Evolutionary conservation across 2,888 invertebrate species (phyloP).

Genomic region (Cinara cedri): DNA sequence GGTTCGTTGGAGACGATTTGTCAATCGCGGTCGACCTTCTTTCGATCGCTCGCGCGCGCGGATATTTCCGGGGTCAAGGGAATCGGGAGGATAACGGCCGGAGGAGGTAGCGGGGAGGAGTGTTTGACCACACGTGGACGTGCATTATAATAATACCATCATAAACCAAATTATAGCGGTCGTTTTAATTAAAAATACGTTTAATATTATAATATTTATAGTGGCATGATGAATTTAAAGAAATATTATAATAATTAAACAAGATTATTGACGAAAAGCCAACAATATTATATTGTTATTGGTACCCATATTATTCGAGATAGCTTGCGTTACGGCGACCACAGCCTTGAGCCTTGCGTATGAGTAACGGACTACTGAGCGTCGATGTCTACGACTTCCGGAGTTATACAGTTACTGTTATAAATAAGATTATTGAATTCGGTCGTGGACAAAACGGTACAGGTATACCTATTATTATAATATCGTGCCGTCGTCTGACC

Average conservation of each 20-base stretch:
- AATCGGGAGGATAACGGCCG: too few relatives aligned
- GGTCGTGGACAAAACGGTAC: background rate
- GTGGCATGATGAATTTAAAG: too few relatives aligned
- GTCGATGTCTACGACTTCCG: too few relatives aligned
- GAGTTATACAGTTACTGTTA: too few relatives aligned
- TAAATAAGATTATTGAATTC: too few relatives aligned
- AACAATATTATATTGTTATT: background rate
- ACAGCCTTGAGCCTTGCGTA: slow-evolving; percentile 4
- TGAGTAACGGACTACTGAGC: too few relatives aligned
- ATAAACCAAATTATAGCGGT: background rate
- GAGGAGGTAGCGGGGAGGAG: background rate
- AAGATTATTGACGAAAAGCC: slow-evolving; percentile 33
- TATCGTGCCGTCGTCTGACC: too few relatives aligned
- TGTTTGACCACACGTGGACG: background rate
- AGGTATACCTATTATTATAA: background rate
- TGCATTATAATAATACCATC: background rate
- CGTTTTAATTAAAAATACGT: background rate
- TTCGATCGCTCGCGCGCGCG: too few relatives aligned
- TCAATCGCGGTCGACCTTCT: slow-evolving; percentile 18
- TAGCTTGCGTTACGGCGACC: too few relatives aligned
- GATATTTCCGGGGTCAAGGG: background rate
- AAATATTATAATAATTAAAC: background rate
- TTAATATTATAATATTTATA: too few relatives aligned
- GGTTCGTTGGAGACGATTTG: slow-evolving; percentile 6
- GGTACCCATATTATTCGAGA: too few relatives aligned